These are phyloP conservation scores for Napeogenes sylphis DNA, from an alignment of 2,888 invertebrate genomes.

Conservation along the genomic window DNA sequence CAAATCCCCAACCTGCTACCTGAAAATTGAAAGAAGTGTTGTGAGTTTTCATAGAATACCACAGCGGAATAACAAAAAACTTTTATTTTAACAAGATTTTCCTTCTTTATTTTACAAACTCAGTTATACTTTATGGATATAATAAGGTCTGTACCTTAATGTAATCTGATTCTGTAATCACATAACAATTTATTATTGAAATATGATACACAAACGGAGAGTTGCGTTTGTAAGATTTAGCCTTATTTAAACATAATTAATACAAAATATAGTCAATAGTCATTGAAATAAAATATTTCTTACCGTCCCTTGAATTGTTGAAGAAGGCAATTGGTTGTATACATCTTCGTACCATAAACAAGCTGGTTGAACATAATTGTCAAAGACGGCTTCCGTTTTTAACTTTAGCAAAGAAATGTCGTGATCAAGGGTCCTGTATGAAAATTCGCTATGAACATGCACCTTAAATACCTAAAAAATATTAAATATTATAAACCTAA, in stretches of 20 bases:
- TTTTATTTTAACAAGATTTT: too few relatives aligned
- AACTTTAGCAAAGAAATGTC: constrained; percentile 18
- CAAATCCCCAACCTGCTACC: constrained; percentile 23
- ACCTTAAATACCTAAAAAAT: constrained; percentile 13
- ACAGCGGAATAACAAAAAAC: too few relatives aligned
- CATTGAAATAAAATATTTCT: constrained; percentile 25
- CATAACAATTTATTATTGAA: too few relatives aligned
- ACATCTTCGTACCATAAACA: constrained; percentile 42
- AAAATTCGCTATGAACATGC: constrained; percentile 13
- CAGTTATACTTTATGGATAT: too few relatives aligned
- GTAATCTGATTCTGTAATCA: too few relatives aligned
- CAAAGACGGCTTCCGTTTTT: constrained; percentile 28
- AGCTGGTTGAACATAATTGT: constrained; percentile 44
- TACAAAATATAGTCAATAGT: too few relatives aligned
- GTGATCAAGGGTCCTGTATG: constrained; percentile 6
- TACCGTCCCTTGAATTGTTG: constrained; percentile 43
- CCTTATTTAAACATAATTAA: too few relatives aligned
- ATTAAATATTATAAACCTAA: background rate
- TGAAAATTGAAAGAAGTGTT: background rate
- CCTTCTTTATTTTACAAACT: too few relatives aligned
- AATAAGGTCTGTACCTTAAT: too few relatives aligned
- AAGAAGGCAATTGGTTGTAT: constrained; percentile 31
- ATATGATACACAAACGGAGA: too few relatives aligned
- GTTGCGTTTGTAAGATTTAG: too few relatives aligned
- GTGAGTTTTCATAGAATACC: too few relatives aligned